Percentiles rank a stretch among this genome's conserved stretches.
These are phyloP conservation scores for Clupea harengus DNA, from an alignment of 2,113 vertebrate species.

Conservation along the genomic window DNA sequence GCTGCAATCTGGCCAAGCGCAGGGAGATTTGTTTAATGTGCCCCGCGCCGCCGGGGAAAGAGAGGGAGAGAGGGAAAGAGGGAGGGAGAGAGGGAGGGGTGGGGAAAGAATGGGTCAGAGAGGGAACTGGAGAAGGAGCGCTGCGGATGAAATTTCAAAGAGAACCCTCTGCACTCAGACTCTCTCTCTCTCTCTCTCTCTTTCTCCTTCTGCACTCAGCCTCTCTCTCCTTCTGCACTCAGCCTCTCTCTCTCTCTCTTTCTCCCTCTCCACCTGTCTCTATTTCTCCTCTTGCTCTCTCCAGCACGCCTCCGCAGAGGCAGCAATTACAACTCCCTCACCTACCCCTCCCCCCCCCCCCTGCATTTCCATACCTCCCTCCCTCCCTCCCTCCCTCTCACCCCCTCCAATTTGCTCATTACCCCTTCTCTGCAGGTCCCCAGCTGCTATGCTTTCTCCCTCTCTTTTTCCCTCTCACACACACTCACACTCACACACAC, in stretches of 20 bases:
- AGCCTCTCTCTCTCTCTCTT: conserved; percentile 19
- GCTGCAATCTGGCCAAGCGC: conserved; percentile 16
- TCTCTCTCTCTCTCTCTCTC: conserved; percentile 1
- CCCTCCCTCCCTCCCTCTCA: neutral
- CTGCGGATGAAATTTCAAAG: conserved; percentile 36
- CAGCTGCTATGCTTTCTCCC: neutral
- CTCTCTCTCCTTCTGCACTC: conserved; percentile 14
- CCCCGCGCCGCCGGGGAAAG: neutral
- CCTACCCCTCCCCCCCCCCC: neutral
- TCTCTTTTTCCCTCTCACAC: neutral
- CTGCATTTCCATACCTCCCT: neutral
- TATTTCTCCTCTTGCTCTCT: neutral
- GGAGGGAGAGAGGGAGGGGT: neutral
- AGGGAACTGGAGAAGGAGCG: conserved; percentile 15
- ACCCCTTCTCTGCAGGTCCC: conserved; percentile 28
- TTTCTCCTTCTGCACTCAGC: neutral
- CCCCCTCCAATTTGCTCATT: conserved; percentile 21
- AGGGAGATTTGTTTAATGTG: conserved; percentile 32
- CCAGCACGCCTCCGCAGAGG: conserved; percentile 20
- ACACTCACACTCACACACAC: neutral
- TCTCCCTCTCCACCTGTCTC: neutral
- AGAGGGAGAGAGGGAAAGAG: neutral
- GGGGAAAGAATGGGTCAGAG: neutral
- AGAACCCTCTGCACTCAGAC: neutral
- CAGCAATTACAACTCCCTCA: conserved; percentile 34